A percentile compares a stretch with the other conserved stretches of the same genome.
Conservation (phyloP, 2,797 vertebrate species). For the Glyptemys insculpta region DNA sequence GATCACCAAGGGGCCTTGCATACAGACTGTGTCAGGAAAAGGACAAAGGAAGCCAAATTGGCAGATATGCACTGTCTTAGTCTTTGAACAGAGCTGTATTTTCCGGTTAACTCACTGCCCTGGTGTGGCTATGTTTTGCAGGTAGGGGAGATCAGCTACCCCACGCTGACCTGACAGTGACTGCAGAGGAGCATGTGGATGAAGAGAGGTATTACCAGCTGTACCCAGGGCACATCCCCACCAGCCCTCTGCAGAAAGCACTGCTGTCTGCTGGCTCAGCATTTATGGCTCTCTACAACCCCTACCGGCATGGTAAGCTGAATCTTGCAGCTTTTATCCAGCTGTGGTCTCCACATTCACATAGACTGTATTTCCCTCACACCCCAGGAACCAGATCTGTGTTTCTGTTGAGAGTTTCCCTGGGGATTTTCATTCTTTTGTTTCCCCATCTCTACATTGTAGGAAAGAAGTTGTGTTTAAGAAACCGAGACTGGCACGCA, state of each 20-base stretch:
- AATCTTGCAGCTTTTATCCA: rapidly evolving
- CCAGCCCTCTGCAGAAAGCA: constrained; percentile 88
- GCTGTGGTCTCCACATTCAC: rapidly evolving
- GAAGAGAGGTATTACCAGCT: constrained; percentile 66
- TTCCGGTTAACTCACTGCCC: neutral
- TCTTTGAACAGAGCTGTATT: neutral
- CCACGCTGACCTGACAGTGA: neutral
- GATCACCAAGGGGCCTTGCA: neutral
- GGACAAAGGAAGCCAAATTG: neutral
- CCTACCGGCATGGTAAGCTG: constrained; percentile 94
- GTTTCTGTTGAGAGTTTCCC: neutral
- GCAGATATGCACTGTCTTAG: neutral
- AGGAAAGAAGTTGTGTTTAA: neutral
- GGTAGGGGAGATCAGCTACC: neutral
- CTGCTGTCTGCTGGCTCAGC: constrained; percentile 92
- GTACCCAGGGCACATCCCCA: constrained; percentile 93
- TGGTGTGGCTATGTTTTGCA: neutral
- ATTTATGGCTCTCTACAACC: constrained; percentile 87
- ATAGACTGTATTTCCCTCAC: neutral
- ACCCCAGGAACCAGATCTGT: rapidly evolving
- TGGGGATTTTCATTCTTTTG: neutral
- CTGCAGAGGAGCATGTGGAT: neutral
- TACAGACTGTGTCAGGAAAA: neutral
- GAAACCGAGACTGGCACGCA: neutral
- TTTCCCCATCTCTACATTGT: neutral